A percentile compares a stretch with the other conserved stretches of the same genome.
phyloP scores from a whole-genome alignment of 2,888 invertebrate genomes.

The Lasius fuliginosus region DNA sequence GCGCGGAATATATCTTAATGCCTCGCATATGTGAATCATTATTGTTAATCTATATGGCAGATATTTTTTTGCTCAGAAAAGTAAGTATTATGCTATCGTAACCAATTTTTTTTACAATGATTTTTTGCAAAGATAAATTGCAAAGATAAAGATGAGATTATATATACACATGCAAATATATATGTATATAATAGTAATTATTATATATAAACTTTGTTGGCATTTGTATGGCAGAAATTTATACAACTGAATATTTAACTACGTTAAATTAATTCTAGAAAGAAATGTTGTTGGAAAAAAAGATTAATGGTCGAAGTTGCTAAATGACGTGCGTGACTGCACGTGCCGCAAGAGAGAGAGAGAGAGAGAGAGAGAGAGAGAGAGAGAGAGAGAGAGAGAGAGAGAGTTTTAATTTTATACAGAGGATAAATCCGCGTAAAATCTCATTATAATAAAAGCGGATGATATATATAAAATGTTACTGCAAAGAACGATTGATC shows the following conservation, averaged over 20 bases:
- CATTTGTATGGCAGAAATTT: not conserved
- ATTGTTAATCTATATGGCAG: not conserved
- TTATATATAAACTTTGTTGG: not conserved
- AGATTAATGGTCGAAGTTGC: not conserved
- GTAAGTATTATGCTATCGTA: not conserved
- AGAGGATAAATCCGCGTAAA: not conserved
- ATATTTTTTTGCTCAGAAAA: constrained; percentile 2
- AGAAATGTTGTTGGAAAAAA: not conserved
- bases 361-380: too few species aligned
- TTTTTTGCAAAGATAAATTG: not conserved
- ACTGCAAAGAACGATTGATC: constrained; percentile 14
- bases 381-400: too few species aligned
- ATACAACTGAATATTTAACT: not conserved
- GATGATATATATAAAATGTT: not conserved
- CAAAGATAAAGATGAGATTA: not conserved
- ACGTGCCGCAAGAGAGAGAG: not conserved
- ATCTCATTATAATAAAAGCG: constrained; percentile 2
- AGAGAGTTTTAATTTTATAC: constrained; percentile 14
- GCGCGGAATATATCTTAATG: not conserved
- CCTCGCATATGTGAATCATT: constrained; percentile 7
- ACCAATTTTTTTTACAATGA: not conserved
- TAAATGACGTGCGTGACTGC: not conserved
- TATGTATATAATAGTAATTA: not conserved
- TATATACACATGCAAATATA: not conserved
- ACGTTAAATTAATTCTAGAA: not conserved